A percentile compares a stretch with the other conserved stretches of the same genome.
These are phyloP conservation scores for Ciona savignyi DNA, from an alignment of 23 tunicate species.

Conservation along the genomic window DNA sequence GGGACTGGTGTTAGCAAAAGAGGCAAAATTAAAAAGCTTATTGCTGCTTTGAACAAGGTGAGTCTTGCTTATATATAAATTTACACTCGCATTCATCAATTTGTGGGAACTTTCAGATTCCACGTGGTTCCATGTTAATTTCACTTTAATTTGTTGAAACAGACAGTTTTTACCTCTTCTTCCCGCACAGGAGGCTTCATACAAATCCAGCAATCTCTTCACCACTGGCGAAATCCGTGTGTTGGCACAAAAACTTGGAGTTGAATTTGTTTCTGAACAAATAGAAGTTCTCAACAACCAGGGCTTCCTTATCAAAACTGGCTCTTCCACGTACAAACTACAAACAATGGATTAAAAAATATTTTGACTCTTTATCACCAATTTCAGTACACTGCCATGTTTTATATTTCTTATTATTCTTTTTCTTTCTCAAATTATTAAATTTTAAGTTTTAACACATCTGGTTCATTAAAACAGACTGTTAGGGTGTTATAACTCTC, in stretches of 20 bases:
- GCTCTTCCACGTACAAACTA: conserved; percentile 62
- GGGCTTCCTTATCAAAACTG: conserved; percentile 65
- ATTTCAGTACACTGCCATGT: conserved; percentile 16
- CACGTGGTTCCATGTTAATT: no score
- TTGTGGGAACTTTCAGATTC: no score
- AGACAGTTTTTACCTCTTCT: no score
- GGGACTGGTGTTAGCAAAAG: conserved; percentile 87
- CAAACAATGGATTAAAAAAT: conserved; percentile 18
- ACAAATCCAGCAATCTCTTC: conserved; percentile 25
- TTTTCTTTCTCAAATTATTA: no score
- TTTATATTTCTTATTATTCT: not conserved
- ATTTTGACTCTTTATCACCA: no score
- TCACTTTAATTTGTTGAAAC: no score
- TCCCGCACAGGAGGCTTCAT: conserved; percentile 32
- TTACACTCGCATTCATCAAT: no score
- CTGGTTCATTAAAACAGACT: no score
- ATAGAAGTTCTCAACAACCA: conserved; percentile 70
- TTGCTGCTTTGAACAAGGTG: conserved; percentile 64
- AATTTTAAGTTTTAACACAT: no score
- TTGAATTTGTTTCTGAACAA: conserved; percentile 32
- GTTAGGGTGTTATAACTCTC: no score
- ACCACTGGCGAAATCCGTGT: conserved; percentile 34
- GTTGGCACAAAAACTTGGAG: conserved; percentile 36
- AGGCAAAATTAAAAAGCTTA: conserved; percentile 58
- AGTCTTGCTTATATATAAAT: no score